Evolutionary conservation across 2,113 vertebrate species (phyloP).

Genomic region (Triplophysa dalaica): DNA sequence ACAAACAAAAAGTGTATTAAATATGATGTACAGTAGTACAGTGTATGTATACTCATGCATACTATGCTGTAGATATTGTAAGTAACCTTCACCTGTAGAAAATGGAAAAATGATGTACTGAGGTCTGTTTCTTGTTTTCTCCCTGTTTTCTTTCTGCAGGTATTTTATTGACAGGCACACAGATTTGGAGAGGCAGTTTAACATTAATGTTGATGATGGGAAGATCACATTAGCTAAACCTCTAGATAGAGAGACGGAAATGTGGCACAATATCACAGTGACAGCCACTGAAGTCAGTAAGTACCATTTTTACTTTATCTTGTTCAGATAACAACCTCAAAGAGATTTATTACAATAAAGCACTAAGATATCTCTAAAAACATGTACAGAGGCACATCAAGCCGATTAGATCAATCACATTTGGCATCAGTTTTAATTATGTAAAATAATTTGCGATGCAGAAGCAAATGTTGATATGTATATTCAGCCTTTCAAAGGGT

Average conservation of each 20-base stretch:
- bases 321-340: slow-evolving; percentile 12
- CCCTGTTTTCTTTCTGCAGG: slow-evolving; percentile 74
- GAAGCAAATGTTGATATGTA: not conserved
- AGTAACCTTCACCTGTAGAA: too few species aligned
- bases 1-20: not conserved
- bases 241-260: slow-evolving; percentile 90
- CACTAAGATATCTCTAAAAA: not conserved
- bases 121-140: slow-evolving; percentile 11
- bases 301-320: slow-evolving; percentile 62
- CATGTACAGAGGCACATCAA: not conserved
- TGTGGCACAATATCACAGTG: slow-evolving; percentile 98
- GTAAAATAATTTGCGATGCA: not conserved
- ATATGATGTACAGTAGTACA: too few species aligned
- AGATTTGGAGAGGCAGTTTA: slow-evolving; percentile 97
- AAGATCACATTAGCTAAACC: slow-evolving; percentile 94
- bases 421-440: slow-evolving; percentile 6
- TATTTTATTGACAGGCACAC: slow-evolving; percentile 98
- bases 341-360: not conserved
- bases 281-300: slow-evolving; percentile 96
- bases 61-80: too few species aligned
- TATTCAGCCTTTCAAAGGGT: not conserved
- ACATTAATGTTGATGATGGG: slow-evolving; percentile 94
- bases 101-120: not conserved
- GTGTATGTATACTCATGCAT: too few species aligned
- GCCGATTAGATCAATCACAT: not conserved